A percentile compares a stretch with the other conserved stretches of the same genome.
Conservation (phyloP, 2,888 invertebrate species). For the Pogonocherus hispidulus region DNA sequence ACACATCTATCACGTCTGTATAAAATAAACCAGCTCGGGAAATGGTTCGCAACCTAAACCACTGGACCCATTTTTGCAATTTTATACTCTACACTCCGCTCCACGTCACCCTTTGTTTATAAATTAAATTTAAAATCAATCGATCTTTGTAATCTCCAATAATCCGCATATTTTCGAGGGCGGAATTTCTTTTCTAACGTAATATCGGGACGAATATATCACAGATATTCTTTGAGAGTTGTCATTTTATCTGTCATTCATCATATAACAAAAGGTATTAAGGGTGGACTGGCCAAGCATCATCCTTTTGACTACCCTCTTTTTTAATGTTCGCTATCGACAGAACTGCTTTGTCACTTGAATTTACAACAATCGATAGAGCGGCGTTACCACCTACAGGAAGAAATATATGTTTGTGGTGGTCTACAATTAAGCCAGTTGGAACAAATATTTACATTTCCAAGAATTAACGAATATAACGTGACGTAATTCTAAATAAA, state of each 20-base stretch:
- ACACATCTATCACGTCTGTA: too few relatives aligned
- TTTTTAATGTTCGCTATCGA: background rate
- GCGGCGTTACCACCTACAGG: too few relatives aligned
- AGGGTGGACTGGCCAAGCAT: background rate
- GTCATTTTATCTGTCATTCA: conserved; percentile 4
- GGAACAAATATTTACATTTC: too few relatives aligned
- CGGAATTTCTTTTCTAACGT: conserved; percentile 1
- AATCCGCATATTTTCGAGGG: background rate
- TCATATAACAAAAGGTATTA: background rate
- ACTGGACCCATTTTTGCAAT: background rate
- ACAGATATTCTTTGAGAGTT: conserved; percentile 6
- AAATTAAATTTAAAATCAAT: conserved; percentile 3
- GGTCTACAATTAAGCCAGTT: too few relatives aligned
- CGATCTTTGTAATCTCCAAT: background rate
- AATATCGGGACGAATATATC: conserved; percentile 2
- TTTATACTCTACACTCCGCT: too few relatives aligned
- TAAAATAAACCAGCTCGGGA: background rate
- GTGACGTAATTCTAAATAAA: too few relatives aligned
- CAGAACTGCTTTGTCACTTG: background rate
- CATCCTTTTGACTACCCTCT: background rate
- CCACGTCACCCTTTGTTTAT: background rate
- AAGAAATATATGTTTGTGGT: too few relatives aligned
- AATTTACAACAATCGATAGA: background rate
- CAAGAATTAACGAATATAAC: too few relatives aligned
- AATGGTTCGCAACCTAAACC: background rate